Base-by-base conservation (phyloP, 2,888 invertebrate genomes). In the Melinopterus prodromus region DNA sequence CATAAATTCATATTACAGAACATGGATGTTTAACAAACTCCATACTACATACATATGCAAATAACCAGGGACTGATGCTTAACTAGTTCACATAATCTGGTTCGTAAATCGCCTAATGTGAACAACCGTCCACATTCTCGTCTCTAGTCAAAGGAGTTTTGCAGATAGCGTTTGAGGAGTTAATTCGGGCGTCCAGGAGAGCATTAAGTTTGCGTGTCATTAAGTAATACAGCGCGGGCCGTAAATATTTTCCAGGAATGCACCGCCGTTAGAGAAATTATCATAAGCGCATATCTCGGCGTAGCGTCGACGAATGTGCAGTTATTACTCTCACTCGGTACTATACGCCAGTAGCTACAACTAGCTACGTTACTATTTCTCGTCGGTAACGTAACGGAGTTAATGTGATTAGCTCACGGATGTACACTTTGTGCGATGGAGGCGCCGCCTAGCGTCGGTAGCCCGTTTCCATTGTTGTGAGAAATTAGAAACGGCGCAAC, bases 361-460 rank as follows among this genome's bases (percentile, higher is more conserved):
- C 9, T 53, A 53, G 53, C 12, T 9, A 12, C 12, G 7, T 12
- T 7, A 12, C 53, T 53, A 53, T 7, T 53, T 53, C 53, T 53
- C 53, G 53, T 53, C 12, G 9, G 53, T 53, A 53, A 53, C 53
- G 53, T 53, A 53, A 36, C n/a, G 74, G 35, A 71, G 74, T 71
- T 78, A 78, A 78, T 78, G 78, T 72, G 78, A 72, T 78, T 78
- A 78, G 72, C 38, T 71, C 74, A 78, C 71, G 38, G 71, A 84
- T 83, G 84, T 83, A 85, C 74, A 74, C 37, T 74, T 74, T 74
- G 74, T 53, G 36, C 35, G 74, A 74, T 36, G 35, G 26, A 36
- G 71, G 37, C 36, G 74, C 35, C 36, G 74, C 26, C 2, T 15
- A 71, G 74, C n/a, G 35, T 36, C 74, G 74, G n/a, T 36, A n/a